Percentiles rank a stretch among this genome's conserved stretches.
These are phyloP conservation scores for Nineta flava DNA, from an alignment of 2,888 invertebrate species.

Conservation along the genomic window DNA sequence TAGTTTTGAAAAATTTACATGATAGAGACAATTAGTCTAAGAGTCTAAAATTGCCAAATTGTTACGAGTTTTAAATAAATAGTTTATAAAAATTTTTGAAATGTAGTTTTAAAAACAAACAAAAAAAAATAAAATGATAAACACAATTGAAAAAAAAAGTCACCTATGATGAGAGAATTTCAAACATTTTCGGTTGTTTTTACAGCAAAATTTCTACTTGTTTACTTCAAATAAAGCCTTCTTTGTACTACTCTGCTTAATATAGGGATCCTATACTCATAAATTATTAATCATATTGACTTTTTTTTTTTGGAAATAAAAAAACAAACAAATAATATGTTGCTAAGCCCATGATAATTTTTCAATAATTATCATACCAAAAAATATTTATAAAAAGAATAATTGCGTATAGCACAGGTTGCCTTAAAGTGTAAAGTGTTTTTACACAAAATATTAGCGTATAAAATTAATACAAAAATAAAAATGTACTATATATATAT, in stretches of 20 bases:
- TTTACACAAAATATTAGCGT: neutral
- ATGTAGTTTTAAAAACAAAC: neutral
- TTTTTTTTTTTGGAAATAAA: neutral
- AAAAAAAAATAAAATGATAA: neutral
- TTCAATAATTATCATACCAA: neutral
- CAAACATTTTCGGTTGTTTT: no score
- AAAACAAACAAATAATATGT: neutral
- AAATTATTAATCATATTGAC: no score
- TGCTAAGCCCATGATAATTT: neutral
- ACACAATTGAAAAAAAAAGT: neutral
- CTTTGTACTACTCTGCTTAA: no score
- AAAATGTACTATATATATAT: neutral
- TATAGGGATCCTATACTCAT: no score
- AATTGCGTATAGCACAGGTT: conserved; percentile 7
- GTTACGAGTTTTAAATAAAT: neutral
- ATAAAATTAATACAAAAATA: neutral
- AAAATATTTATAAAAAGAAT: neutral
- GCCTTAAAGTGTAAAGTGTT: conserved; percentile 5
- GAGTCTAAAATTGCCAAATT: neutral
- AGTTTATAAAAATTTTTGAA: no score
- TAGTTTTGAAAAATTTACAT: neutral
- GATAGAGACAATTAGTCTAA: neutral
- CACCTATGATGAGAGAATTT: no score
- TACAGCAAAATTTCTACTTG: no score
- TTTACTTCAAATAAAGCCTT: no score